Evolutionary conservation across 2,888 invertebrate species (phyloP).

Genomic region (Quadriops clusia): DNA sequence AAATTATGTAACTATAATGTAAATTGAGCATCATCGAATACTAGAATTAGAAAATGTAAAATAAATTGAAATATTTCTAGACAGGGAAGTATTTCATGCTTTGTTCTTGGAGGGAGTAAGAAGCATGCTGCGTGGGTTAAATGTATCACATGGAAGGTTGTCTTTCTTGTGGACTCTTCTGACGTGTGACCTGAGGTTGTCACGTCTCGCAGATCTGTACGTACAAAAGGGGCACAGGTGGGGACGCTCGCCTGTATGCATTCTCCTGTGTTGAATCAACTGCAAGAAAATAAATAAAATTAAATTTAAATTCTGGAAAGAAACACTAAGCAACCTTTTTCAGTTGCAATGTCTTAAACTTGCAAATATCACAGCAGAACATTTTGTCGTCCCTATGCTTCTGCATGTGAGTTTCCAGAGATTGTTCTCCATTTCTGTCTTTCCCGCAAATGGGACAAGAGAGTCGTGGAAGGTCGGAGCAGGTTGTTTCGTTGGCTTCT

Average conservation of each 20-base stretch:
- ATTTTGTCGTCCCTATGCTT: conserved; percentile 20
- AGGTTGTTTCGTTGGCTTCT: conserved; percentile 23
- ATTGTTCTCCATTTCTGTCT: conserved; percentile 39
- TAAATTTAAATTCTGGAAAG: conserved; percentile 6
- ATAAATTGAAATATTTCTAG: conserved; percentile 3
- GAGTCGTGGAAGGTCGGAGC: conserved; percentile 17
- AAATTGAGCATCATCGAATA: background rate
- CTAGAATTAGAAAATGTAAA: background rate
- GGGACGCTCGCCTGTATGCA: conserved; percentile 46
- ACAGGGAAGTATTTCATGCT: conserved; percentile 1
- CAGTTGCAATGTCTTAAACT: conserved; percentile 43
- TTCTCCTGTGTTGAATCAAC: conserved; percentile 43
- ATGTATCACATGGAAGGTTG: conserved; percentile 44
- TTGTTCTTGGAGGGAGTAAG: conserved; percentile 25
- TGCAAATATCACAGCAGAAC: conserved; percentile 26
- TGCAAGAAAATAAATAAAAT: conserved; percentile 20
- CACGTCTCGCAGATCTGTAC: conserved; percentile 44
- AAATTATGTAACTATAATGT: background rate
- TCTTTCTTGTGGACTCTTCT: conserved; percentile 44
- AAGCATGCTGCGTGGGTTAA: conserved; percentile 41
- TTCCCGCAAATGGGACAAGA: conserved; percentile 46
- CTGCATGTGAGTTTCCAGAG: conserved; percentile 18
- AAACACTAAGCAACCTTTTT: conserved; percentile 37
- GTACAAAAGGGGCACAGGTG: conserved; percentile 45
- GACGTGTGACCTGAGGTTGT: conserved; percentile 45